Evolutionary conservation across 2,888 invertebrate species (phyloP).

Genomic region (Oxyscelio sp.): DNA sequence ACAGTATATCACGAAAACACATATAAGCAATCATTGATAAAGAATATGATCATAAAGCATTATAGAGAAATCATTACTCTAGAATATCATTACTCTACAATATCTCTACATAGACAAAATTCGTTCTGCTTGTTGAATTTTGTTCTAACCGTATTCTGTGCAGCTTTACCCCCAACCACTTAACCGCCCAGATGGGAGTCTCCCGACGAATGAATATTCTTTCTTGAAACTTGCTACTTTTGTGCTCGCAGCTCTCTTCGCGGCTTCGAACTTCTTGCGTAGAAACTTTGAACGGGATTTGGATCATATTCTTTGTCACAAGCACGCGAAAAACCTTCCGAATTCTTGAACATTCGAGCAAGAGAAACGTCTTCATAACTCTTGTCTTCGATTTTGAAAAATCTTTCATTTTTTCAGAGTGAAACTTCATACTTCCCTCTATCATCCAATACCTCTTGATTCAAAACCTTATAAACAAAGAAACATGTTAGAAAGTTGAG

Average conservation of each 20-base stretch:
- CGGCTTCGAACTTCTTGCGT: constrained; percentile 85
- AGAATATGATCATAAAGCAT: constrained; percentile 87
- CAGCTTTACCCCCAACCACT: too few relatives aligned
- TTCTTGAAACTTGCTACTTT: constrained; percentile 84
- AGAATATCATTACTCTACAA: constrained; percentile 79
- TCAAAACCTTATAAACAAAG: constrained; percentile 95
- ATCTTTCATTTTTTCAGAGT: constrained; percentile 86
- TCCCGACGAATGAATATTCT: constrained; percentile 82
- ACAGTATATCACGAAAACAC: constrained; percentile 32
- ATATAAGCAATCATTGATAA: constrained; percentile 83
- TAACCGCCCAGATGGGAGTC: constrained; percentile 83
- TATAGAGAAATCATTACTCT: constrained; percentile 81
- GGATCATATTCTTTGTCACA: constrained; percentile 89
- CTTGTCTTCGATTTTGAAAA: constrained; percentile 88
- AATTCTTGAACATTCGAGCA: constrained; percentile 86
- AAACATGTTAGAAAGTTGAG: constrained; percentile 89
- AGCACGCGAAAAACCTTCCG: constrained; percentile 87
- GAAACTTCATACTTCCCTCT: constrained; percentile 89
- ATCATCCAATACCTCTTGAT: constrained; percentile 95
- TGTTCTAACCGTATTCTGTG: too few relatives aligned
- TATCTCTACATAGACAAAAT: constrained; percentile 73
- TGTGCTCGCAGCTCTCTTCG: constrained; percentile 82
- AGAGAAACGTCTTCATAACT: constrained; percentile 87
- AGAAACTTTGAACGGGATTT: constrained; percentile 85
- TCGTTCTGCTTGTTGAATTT: constrained; percentile 82